Evolutionary conservation across 2,888 invertebrate genomes (phyloP).

Genomic region (Caenorhabditis sp.): DNA sequence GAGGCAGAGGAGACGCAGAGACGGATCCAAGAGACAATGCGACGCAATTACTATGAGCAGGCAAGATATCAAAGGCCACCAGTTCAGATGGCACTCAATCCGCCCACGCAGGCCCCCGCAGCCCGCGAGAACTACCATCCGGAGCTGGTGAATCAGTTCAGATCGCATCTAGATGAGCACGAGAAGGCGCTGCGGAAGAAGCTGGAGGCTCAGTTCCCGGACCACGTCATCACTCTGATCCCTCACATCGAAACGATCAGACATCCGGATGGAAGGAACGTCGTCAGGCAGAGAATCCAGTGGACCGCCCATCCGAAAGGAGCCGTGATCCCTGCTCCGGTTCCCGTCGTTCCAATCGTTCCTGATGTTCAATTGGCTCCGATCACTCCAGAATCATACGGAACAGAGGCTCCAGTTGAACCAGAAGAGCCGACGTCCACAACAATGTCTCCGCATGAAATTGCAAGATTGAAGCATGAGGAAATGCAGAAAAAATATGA

Average conservation of each 20-base stretch:
- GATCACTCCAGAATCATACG: background rate
- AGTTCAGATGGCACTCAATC: conserved; percentile 34
- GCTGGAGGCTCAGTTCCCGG: conserved; percentile 51
- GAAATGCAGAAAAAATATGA: conserved; percentile 41
- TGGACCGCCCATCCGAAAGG: conserved; percentile 56
- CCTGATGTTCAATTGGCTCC: conserved; percentile 9
- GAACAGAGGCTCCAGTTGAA: background rate
- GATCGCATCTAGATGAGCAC: conserved; percentile 49
- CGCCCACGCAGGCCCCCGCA: conserved; percentile 9
- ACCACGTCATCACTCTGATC: conserved; percentile 49
- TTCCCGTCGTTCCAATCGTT: background rate
- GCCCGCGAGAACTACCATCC: conserved; percentile 41
- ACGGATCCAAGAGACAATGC: conserved; percentile 44
- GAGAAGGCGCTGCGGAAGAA: conserved; percentile 37
- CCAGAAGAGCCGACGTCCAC: background rate
- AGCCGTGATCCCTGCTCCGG: background rate
- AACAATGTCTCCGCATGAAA: conserved; percentile 29
- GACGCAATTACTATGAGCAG: conserved; percentile 44
- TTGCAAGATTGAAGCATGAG: conserved; percentile 40
- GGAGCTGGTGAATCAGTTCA: conserved; percentile 50
- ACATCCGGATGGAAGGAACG: conserved; percentile 51
- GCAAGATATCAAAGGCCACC: conserved; percentile 47
- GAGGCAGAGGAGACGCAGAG: conserved; percentile 53
- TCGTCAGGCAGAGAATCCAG: conserved; percentile 51
- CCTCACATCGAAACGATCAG: conserved; percentile 55